Percentiles rank a stretch among this genome's conserved stretches.
phyloP scores from a whole-genome alignment of 1,140 invertebrate genomes.

The Zaprionus africanus region DNA sequence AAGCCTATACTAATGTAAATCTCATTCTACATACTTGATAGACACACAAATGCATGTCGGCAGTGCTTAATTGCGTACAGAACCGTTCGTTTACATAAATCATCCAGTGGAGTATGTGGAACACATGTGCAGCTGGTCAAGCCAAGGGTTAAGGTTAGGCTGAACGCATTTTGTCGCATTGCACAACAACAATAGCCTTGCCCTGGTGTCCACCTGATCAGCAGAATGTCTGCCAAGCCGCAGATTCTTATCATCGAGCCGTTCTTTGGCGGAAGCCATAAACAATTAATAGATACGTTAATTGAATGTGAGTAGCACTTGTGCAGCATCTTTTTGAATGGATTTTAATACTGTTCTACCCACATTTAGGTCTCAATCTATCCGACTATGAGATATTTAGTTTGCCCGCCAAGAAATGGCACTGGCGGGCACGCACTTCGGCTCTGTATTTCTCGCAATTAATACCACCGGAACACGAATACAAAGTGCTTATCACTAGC shows the following conservation, averaged over 20 bases:
- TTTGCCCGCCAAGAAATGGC: slow-evolving; percentile 91
- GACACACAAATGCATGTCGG: background rate
- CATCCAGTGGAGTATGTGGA: slow-evolving; percentile 16
- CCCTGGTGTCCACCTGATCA: background rate
- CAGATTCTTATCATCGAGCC: slow-evolving; percentile 86
- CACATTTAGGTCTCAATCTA: slow-evolving; percentile 64
- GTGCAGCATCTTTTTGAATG: background rate
- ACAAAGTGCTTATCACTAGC: slow-evolving; percentile 88
- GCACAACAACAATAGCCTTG: slow-evolving; percentile 18
- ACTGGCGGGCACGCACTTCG: slow-evolving; percentile 90
- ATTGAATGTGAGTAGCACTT: slow-evolving; percentile 73
- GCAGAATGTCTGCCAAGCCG: slow-evolving; percentile 54
- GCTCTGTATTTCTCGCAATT: slow-evolving; percentile 87
- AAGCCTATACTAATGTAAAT: background rate
- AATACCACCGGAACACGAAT: slow-evolving; percentile 86
- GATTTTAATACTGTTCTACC: background rate
- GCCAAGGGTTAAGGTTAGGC: slow-evolving; percentile 42
- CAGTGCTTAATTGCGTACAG: background rate
- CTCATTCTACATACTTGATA: background rate
- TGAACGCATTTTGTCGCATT: slow-evolving; percentile 30
- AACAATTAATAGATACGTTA: slow-evolving; percentile 87
- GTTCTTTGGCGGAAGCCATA: slow-evolving; percentile 90
- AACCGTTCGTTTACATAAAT: background rate
- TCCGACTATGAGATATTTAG: slow-evolving; percentile 85
- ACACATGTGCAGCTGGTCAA: slow-evolving; percentile 35